Conservation (phyloP, 2,797 vertebrate genomes). For the Microcaecilia unicolor region DNA sequence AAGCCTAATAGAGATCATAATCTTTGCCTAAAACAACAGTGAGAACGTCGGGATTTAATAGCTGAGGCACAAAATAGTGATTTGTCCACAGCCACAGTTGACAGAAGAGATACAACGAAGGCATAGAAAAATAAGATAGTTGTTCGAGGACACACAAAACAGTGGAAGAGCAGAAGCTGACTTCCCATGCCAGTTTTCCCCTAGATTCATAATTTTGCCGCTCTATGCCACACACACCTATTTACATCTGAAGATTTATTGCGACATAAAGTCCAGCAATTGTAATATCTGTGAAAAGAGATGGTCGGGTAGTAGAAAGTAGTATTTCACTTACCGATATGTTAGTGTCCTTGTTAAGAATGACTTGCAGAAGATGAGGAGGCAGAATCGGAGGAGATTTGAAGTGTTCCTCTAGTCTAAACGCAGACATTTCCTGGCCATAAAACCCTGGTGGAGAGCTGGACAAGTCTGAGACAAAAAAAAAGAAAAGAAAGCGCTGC, state of each 20-base stretch:
- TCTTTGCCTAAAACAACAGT: no score
- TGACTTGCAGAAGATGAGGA: slow-evolving; percentile 94
- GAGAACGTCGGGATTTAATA: no score
- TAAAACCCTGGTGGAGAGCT: slow-evolving; percentile 93
- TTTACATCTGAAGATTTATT: neutral
- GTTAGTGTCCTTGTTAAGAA: slow-evolving; percentile 97
- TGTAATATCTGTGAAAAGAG: neutral
- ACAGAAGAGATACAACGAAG: no score
- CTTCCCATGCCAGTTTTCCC: neutral
- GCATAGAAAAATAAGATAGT: no score
- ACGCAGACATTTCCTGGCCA: slow-evolving; percentile 83
- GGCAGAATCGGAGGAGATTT: slow-evolving; percentile 92
- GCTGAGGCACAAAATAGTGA: no score
- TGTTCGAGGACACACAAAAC: no score
- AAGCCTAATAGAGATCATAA: no score
- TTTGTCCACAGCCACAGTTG: no score
- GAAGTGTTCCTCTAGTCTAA: slow-evolving; percentile 84
- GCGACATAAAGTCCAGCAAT: neutral
- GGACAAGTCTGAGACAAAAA: slow-evolving; percentile 71
- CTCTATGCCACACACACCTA: neutral
- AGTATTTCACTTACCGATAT: slow-evolving; percentile 73
- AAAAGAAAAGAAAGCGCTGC: neutral
- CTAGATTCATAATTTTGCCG: neutral
- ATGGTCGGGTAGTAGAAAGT: no score
- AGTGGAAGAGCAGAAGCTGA: neutral